Conservation (phyloP, 2,113 vertebrate species). For the Sardina pilchardus region DNA sequence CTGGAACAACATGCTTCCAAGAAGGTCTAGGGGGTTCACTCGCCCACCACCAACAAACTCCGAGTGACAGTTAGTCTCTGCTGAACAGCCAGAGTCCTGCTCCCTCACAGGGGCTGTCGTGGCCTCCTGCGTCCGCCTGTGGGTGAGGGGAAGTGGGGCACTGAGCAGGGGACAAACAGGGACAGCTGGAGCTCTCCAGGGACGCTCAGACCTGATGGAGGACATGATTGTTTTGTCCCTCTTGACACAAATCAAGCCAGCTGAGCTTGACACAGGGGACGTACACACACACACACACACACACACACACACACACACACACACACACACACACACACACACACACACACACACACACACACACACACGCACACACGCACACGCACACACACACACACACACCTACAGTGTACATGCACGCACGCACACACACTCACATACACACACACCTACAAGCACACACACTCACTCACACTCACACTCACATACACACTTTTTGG, state of each 20-base stretch:
- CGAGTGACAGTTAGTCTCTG: constrained; percentile 6
- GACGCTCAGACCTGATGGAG: not conserved
- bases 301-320: not conserved
- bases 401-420: too few relatives aligned
- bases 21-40: not conserved
- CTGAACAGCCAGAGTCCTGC: not conserved
- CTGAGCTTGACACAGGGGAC: not conserved
- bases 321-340: not conserved
- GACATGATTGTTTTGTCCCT: constrained; percentile 12
- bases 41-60: not conserved
- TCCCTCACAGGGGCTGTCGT: not conserved
- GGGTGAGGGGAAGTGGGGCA: not conserved
- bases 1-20: not conserved
- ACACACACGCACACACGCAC: not conserved
- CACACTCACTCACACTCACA: not conserved
- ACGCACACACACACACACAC: not conserved
- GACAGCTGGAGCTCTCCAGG: not conserved
- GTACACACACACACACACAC: not conserved
- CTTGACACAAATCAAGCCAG: not conserved
- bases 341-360: not conserved
- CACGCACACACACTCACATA: not conserved
- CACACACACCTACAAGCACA: not conserved
- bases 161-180: not conserved
- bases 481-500: not conserved
- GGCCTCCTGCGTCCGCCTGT: not conserved